Evolutionary conservation across 2,797 vertebrate species (phyloP).

Genomic region (Clarias fuscus): DNA sequence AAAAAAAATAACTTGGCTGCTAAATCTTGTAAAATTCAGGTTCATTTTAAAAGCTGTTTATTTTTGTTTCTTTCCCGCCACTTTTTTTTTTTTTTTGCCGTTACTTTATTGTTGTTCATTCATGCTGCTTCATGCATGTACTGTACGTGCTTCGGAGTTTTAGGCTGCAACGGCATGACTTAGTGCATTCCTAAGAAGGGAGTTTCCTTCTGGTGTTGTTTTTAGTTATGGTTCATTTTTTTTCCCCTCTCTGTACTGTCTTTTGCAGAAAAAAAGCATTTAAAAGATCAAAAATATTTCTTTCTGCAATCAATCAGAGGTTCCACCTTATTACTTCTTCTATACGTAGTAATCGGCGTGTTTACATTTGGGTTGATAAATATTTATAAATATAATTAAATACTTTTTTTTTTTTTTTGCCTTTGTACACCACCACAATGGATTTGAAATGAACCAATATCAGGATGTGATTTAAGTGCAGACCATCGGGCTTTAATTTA

Average conservation of each 20-base stretch:
- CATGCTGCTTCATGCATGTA: background rate
- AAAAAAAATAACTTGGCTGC: background rate
- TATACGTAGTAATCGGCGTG: background rate
- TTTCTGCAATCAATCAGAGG: background rate
- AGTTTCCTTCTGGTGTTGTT: constrained; percentile 28
- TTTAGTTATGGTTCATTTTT: constrained; percentile 14
- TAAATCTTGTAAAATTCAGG: constrained; percentile 7
- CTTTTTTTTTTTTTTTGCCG: background rate
- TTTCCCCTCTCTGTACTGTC: background rate
- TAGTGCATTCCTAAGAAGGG: constrained; percentile 43
- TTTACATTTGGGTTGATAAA: too few species aligned
- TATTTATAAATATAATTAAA: too few species aligned
- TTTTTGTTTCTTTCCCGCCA: background rate
- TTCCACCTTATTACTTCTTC: background rate
- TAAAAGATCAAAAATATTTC: background rate
- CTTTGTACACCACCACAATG: too few species aligned
- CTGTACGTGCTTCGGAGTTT: constrained; percentile 8
- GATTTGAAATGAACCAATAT: too few species aligned
- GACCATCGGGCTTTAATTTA: too few species aligned
- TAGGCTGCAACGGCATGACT: constrained; percentile 19
- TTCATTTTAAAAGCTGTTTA: background rate
- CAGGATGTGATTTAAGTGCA: too few species aligned
- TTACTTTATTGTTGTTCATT: background rate
- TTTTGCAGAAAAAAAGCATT: constrained; percentile 7
- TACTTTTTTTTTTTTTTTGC: too few species aligned